Percentiles rank a stretch among this genome's conserved stretches.
These are phyloP conservation scores for Gallinago nigripennis DNA, from an alignment of 2,797 vertebrate species.

Conservation along the genomic window DNA sequence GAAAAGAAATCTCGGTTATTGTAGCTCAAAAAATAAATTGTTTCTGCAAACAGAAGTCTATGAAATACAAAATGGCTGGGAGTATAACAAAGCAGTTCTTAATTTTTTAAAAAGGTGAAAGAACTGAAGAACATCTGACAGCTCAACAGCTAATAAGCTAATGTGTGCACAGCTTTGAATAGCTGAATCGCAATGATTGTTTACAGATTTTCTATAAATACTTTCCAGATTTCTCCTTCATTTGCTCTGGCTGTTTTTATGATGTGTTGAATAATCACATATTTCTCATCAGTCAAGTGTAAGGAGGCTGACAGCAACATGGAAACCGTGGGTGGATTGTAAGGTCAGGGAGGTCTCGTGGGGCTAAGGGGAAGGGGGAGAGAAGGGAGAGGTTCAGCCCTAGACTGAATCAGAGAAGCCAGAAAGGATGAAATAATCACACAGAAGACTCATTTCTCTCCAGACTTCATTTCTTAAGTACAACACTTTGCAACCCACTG, in stretches of 20 bases:
- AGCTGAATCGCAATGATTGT: conserved; percentile 15
- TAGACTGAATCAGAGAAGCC: conserved; percentile 13
- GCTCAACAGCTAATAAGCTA: background rate
- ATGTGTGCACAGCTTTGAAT: background rate
- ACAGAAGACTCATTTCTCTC: background rate
- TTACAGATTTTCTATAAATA: conserved; percentile 52
- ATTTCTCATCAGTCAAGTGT: conserved; percentile 60
- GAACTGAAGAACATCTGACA: conserved; percentile 7
- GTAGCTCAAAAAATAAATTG: background rate
- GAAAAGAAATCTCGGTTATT: background rate
- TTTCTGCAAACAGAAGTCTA: conserved; percentile 8
- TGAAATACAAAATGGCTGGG: conserved; percentile 12
- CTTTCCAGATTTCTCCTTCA: conserved; percentile 55
- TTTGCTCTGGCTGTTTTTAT: conserved; percentile 43
- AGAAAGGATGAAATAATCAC: background rate
- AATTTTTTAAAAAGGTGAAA: conserved; percentile 30
- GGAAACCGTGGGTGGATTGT: conserved; percentile 36
- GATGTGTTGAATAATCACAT: conserved; percentile 55
- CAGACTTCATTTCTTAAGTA: background rate
- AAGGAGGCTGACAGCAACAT: conserved; percentile 59
- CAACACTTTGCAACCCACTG: background rate
- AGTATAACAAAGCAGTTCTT: conserved; percentile 17
- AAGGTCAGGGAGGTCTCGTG: conserved; percentile 21
- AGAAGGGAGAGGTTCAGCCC: conserved; percentile 16
- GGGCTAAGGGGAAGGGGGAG: conserved; percentile 1